Base-by-base conservation (phyloP, 2,797 vertebrate genomes). In the Trematomus bernacchii region DNA sequence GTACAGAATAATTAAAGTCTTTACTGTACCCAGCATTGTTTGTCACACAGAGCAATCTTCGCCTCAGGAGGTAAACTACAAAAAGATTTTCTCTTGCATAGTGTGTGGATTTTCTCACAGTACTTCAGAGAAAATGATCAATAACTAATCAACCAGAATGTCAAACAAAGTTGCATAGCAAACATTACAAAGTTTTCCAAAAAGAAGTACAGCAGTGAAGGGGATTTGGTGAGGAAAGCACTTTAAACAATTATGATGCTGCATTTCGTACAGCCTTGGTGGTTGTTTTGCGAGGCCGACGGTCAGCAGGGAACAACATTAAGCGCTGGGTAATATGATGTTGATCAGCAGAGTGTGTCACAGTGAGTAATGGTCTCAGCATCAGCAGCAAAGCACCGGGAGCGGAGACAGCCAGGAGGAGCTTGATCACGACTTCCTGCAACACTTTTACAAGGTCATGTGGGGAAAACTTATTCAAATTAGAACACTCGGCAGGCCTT, bases 291-390 rank as follows among this genome's bases (percentile, higher is more conserved):
- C 2, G 50, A 81, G 86, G 82, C 76, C 66, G 55, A 1, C 1
- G 46, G 79, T 85, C 84, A 89, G 77, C 79, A 10, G 80, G 79
- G 82, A 89, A 79, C 66, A 51, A 73, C 81, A 86, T 90, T 88
- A 89, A 91, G 83, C 12, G 46, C 77, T 85, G 73, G 85, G 66
- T 90, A 91, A 91, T 91, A 79, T 85, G 84, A 91, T 85, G 90
- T 90, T 90, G 81, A 89, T 89, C 82, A 87, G 84, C 61, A 43
- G 78, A 89, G 84, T 76, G 74, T 92, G 92, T 89, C 86, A 77
- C 73, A 21, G 76, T 93, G 92, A 93, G 82, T 95, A 93, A 94
- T 84, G 89, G 90, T 87, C 87, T 87, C 74, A 46, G 76, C 77
- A 61, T 27, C 79, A 75, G 71, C 72, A 60, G 78, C 77, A 67